These are phyloP conservation scores for Athetis lepigone DNA, from an alignment of 2,888 invertebrate genomes.

Conservation along the genomic window DNA sequence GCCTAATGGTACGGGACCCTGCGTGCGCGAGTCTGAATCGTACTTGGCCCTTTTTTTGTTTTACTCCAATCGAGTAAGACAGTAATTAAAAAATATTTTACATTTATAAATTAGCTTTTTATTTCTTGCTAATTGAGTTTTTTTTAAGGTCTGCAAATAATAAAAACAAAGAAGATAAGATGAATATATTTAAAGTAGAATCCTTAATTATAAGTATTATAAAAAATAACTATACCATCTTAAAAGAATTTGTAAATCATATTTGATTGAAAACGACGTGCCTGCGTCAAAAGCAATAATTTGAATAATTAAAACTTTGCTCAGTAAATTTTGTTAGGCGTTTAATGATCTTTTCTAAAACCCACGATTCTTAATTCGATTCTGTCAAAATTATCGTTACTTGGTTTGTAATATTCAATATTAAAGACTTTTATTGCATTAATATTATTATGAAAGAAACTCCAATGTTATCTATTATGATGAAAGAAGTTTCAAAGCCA, in stretches of 20 bases:
- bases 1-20: too few relatives aligned
- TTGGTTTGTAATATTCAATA: slow-evolving; percentile 22
- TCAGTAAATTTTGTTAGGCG: slow-evolving; percentile 53
- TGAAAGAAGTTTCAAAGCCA: too few relatives aligned
- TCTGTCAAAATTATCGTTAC: slow-evolving; percentile 32
- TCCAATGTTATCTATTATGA: too few relatives aligned
- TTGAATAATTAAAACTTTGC: slow-evolving; percentile 61
- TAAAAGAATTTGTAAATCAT: slow-evolving; percentile 3
- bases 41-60: too few relatives aligned
- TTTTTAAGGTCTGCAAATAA: too few relatives aligned
- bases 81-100: too few relatives aligned
- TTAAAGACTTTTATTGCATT: neutral
- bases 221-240: slow-evolving; percentile 14
- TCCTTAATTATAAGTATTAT: neutral
- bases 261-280: slow-evolving; percentile 26
- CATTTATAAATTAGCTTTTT: too few relatives aligned
- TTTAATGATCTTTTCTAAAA: slow-evolving; percentile 52
- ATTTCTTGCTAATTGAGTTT: too few relatives aligned
- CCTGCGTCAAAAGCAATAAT: slow-evolving; percentile 45
- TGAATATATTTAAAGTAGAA: too few relatives aligned
- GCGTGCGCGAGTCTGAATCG: too few relatives aligned
- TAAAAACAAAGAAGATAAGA: too few relatives aligned
- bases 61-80: too few relatives aligned
- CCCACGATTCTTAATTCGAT: slow-evolving; percentile 33
- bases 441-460: neutral